Percentiles rank a stretch among this genome's conserved stretches.
These are phyloP conservation scores for Littorina saxatilis DNA, from an alignment of 1,140 invertebrate genomes.

Conservation along the genomic window DNA sequence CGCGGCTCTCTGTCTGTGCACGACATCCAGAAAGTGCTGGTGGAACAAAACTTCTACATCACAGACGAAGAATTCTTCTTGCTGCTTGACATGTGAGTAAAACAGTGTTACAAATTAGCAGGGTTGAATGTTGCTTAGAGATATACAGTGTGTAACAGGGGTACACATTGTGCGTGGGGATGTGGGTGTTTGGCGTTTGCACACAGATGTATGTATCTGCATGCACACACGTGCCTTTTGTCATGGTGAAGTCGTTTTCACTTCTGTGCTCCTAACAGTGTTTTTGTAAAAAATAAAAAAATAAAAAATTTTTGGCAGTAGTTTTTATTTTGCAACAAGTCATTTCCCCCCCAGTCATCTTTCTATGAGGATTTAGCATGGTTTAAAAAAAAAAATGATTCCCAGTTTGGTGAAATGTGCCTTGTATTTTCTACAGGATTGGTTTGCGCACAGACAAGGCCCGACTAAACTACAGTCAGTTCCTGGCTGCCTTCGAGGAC, in stretches of 20 bases:
- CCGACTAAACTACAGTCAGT: conserved; percentile 68
- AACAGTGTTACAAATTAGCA: neutral
- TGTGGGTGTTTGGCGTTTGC: neutral
- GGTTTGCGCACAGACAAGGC: conserved; percentile 64
- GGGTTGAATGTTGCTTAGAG: no score
- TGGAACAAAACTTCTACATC: conserved; percentile 69
- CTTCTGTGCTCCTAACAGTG: no score
- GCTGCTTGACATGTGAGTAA: conserved; percentile 67
- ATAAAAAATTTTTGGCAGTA: no score
- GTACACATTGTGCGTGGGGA: no score
- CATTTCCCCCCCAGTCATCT: no score
- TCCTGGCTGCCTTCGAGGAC: conserved; percentile 72
- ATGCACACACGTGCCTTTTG: neutral
- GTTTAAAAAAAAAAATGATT: no score
- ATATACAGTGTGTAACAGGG: no score
- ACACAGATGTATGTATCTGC: conserved; percentile 11
- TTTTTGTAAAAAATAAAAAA: no score
- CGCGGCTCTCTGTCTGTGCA: conserved; percentile 62
- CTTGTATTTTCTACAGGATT: conserved; percentile 61
- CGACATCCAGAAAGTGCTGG: conserved; percentile 70
- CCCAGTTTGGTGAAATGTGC: no score
- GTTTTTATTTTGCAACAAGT: no score
- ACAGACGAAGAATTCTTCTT: conserved; percentile 70
- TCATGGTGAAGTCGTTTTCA: no score
- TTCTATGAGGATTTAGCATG: no score